Base-by-base conservation (phyloP, 92 coral and sea anemone genomes). In the Palythoa caribaeorum region DNA sequence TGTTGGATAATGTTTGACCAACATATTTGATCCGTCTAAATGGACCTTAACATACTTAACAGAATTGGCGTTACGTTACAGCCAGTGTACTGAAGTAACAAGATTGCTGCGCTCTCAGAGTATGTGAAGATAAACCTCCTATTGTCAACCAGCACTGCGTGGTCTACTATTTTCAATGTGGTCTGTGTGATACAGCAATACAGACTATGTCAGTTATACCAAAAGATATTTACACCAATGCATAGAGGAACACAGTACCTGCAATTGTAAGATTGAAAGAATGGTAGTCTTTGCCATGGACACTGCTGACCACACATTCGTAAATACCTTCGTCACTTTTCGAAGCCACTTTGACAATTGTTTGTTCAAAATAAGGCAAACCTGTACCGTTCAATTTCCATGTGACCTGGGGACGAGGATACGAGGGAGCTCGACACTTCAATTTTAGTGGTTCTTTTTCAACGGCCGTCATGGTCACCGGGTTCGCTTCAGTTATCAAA, bases 231-330 rank as follows among this genome's bases (percentile, higher is more conserved):
- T 28, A 28, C 28, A 28, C 28, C 28, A 28, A 28, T 28, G 28
- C 28, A 28, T 28, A 28, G 28, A 28, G 28, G 28, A 28, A 28
- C 28, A 28, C 28, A 28, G 50, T 74, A 74, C 78, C 78, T 74
- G 40, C 59, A 17, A 74, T 36, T 6, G 54, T 74, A 11, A 74
- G 54, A 12, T 14, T 47, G 40, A 74, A 74, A 8, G 4, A 3
- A 13, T 74, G 78, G 19, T 38, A 40, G 21, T 74, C 78, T 21
- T 74, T 74, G 40, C 78, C 78, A 28, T 74, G 78, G 51, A 74
- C n/a, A 74, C 78, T 74, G 78, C 78, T 74, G 37, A 74, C 78
- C 59, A 74, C 55, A 47, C 78, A 74, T 47, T 74, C 78, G 53
- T 74, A 74, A 19, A 57, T 47, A 47, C 78, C 78, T 13, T 57